Percentiles rank a stretch among this genome's conserved stretches.
Conservation (phyloP, 2,113 vertebrate genomes). For the Albula goreensis region DNA sequence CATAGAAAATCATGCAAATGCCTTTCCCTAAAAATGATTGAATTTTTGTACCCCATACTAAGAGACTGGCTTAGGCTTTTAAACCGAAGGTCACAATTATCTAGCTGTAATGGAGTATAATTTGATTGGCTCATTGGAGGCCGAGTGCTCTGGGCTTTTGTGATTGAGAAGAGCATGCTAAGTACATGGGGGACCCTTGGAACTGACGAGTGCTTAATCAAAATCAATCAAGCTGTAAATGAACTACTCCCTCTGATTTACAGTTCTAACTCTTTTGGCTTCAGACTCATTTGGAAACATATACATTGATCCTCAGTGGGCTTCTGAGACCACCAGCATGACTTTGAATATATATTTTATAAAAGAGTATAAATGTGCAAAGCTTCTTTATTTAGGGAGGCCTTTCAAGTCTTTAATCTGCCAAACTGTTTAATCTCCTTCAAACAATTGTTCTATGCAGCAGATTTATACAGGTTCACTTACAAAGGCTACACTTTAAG, state of each 20-base stretch:
- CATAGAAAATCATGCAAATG: conserved; percentile 3
- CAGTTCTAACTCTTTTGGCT: not conserved
- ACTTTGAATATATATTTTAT: not conserved
- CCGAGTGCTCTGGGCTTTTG: conserved; percentile 36
- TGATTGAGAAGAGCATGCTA: conserved; percentile 38
- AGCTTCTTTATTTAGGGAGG: not conserved
- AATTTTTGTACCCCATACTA: conserved; percentile 6
- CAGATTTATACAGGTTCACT: not conserved
- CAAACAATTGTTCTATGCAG: not conserved
- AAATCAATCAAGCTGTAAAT: conserved; percentile 51
- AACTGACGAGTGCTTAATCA: conserved; percentile 48
- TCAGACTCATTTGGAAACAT: conserved; percentile 5
- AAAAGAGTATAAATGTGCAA: not conserved
- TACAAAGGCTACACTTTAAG: not conserved
- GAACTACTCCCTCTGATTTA: conserved; percentile 31
- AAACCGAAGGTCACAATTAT: conserved; percentile 25
- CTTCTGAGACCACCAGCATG: not conserved
- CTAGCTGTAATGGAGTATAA: conserved; percentile 39
- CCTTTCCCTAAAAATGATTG: conserved; percentile 20
- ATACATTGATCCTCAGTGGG: not conserved
- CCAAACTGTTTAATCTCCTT: not conserved
- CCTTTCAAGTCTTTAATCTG: not conserved
- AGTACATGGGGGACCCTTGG: conserved; percentile 34
- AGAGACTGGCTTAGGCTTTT: not conserved
- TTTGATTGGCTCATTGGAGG: conserved; percentile 40